Evolutionary conservation across 2,888 invertebrate genomes (phyloP).

Genomic region (Cheilosia vulpina): DNA sequence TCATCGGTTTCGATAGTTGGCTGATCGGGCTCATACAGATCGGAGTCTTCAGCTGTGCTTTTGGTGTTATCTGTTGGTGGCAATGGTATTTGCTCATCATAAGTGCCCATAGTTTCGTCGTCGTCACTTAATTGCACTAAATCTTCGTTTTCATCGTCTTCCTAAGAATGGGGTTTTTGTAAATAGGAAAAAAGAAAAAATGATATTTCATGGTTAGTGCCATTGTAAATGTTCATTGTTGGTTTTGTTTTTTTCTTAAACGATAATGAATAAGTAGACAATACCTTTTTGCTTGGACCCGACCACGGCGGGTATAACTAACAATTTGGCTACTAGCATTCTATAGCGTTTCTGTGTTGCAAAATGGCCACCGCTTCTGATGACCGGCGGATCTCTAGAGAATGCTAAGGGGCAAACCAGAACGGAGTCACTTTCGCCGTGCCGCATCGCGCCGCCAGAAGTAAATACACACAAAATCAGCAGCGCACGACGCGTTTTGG

Average conservation of each 20-base stretch:
- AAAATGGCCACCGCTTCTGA: not conserved
- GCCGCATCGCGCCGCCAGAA: no score
- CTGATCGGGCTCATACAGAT: slow-evolving; percentile 82
- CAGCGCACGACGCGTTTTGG: no score
- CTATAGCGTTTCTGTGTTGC: not conserved
- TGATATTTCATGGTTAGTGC: slow-evolving; percentile 85
- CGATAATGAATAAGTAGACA: slow-evolving; percentile 50
- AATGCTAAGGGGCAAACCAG: not conserved
- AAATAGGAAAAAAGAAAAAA: slow-evolving; percentile 83
- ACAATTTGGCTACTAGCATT: not conserved
- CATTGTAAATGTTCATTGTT: slow-evolving; percentile 69
- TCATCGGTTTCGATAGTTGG: slow-evolving; percentile 79
- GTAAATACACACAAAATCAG: no score
- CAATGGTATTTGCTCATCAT: slow-evolving; percentile 81
- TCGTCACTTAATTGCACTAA: slow-evolving; percentile 83
- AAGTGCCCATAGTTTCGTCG: slow-evolving; percentile 77
- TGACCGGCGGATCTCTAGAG: not conserved
- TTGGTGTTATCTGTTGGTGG: slow-evolving; percentile 78
- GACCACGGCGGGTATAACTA: not conserved
- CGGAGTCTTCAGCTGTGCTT: slow-evolving; percentile 60
- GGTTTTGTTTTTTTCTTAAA: slow-evolving; percentile 54
- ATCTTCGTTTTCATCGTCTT: slow-evolving; percentile 84
- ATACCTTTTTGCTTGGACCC: not conserved
- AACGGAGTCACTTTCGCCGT: no score
- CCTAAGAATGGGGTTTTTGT: slow-evolving; percentile 84